Evolutionary conservation across 2,113 vertebrate genomes (phyloP).

Genomic region (Plecturocebus donacophilus): DNA sequence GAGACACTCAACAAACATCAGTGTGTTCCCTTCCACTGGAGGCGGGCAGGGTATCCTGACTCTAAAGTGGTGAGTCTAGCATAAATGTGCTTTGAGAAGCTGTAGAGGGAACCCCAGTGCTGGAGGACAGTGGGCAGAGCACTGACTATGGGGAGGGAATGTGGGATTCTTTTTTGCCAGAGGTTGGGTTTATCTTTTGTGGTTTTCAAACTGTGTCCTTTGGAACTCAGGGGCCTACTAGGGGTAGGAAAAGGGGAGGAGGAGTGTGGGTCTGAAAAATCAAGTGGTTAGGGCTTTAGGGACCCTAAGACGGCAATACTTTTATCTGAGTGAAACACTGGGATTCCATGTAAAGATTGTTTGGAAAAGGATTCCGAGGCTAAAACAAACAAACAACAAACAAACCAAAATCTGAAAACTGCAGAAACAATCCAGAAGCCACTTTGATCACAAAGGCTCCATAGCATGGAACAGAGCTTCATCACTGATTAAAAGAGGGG

Average conservation of each 20-base stretch:
- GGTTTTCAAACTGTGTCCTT: neutral
- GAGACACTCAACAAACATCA: neutral
- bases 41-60: neutral
- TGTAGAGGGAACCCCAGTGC: neutral
- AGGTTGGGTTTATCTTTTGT: neutral
- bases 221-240: neutral
- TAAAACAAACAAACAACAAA: neutral
- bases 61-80: neutral
- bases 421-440: neutral
- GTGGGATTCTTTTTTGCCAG: neutral
- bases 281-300: neutral
- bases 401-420: neutral
- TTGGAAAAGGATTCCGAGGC: neutral
- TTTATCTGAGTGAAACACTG: neutral
- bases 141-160: fast-evolving
- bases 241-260: neutral
- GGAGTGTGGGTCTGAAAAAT: neutral
- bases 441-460: neutral
- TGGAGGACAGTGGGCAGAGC: neutral
- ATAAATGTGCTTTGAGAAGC: neutral
- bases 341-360: neutral
- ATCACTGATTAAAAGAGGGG: neutral
- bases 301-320: neutral
- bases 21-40: neutral
- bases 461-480: too few relatives aligned